A percentile compares a stretch with the other conserved stretches of the same genome.
Evolutionary conservation across 64 coral and sea anemone species (phyloP).

Genomic region (Astreopora myriophthalma): DNA sequence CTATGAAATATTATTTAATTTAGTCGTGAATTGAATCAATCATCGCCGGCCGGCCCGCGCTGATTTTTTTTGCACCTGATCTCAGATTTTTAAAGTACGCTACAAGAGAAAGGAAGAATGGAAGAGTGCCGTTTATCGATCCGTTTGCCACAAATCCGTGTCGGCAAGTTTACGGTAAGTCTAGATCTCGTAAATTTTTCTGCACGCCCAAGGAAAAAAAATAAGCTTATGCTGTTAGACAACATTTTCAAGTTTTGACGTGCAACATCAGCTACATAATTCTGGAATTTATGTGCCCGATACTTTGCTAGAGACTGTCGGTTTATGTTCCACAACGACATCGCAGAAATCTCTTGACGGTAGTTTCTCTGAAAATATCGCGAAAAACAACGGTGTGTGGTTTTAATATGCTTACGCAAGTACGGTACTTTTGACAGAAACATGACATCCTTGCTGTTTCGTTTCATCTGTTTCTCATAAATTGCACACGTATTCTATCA

Average conservation of each 20-base stretch:
- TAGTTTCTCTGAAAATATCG: no score
- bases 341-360: no score
- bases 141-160: constrained; percentile 90
- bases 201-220: background rate
- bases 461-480: background rate
- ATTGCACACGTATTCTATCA: no score
- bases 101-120: constrained; percentile 87
- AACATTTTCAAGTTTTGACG: background rate
- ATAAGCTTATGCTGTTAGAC: background rate
- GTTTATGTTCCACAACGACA: no score
- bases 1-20: background rate
- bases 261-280: background rate
- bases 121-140: constrained; percentile 96
- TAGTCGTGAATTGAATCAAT: background rate
- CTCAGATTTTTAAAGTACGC: constrained; percentile 98
- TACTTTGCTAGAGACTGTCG: background rate
- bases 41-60: background rate
- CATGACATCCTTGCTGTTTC: background rate
- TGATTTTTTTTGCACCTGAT: background rate
- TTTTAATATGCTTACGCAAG: no score
- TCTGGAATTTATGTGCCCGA: background rate
- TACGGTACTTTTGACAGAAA: background rate
- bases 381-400: background rate
- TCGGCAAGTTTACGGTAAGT: constrained; percentile 95
- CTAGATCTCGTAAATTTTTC: background rate